These are phyloP conservation scores for Sternarchorhynchus goeldii DNA, from an alignment of 2,797 vertebrate genomes.

Conservation along the genomic window DNA sequence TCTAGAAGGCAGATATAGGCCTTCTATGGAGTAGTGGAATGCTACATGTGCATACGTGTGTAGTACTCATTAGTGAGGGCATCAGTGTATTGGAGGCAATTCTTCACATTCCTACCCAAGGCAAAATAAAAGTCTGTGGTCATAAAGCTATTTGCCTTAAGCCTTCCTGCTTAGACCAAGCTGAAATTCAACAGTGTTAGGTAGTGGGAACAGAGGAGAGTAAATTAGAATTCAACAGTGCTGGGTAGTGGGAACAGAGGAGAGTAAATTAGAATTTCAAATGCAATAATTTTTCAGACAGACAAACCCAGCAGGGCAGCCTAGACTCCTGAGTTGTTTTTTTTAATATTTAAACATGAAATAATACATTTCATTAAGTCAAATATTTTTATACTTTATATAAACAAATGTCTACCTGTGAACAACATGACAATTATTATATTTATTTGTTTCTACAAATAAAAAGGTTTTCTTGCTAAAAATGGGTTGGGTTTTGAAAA, in stretches of 20 bases:
- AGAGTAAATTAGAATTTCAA: not conserved
- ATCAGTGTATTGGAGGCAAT: constrained; percentile 55
- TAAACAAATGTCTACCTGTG: too few species aligned
- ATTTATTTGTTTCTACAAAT: not conserved
- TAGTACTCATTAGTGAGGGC: not conserved
- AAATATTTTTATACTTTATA: too few species aligned
- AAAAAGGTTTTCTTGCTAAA: not conserved
- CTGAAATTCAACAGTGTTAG: not conserved
- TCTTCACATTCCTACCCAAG: constrained; percentile 49
- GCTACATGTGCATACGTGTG: not conserved
- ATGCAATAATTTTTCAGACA: not conserved
- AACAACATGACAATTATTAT: not conserved
- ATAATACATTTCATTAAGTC: too few species aligned
- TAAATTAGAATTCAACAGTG: too few species aligned
- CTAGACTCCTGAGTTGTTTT: not conserved
- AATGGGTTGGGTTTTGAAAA: not conserved
- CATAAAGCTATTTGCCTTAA: constrained; percentile 18
- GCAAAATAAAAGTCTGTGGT: constrained; percentile 5
- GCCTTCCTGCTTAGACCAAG: constrained; percentile 12
- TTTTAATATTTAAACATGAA: too few species aligned
- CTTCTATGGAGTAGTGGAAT: not conserved
- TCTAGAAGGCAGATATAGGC: too few species aligned
- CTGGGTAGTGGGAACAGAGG: too few species aligned
- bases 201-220: too few species aligned
- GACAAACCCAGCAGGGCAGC: not conserved